Evolutionary conservation across 2,113 vertebrate genomes (phyloP).

Genomic region (Indri indri): DNA sequence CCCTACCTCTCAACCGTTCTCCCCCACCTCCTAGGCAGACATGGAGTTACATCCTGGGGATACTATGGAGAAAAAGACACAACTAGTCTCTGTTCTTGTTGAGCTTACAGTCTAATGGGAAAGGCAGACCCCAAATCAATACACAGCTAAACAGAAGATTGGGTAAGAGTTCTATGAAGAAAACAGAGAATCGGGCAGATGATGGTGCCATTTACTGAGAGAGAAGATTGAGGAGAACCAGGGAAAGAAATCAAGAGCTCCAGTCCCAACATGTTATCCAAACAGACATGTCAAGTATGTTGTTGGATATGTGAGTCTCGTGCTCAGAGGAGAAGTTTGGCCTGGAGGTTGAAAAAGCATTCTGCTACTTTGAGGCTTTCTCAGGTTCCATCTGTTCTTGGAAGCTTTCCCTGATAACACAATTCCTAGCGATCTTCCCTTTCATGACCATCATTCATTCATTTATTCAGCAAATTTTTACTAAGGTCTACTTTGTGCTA

Average conservation of each 20-base stretch:
- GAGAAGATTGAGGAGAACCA: not conserved
- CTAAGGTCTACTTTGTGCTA: not conserved
- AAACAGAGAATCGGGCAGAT: not conserved
- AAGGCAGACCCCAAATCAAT: not conserved
- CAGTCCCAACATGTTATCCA: too few species aligned
- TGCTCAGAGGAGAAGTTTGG: not conserved
- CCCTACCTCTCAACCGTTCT: not conserved
- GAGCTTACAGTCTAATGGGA: not conserved
- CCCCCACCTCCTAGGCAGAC: not conserved
- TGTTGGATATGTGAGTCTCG: not conserved
- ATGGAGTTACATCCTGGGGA: not conserved
- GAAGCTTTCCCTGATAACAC: conserved; percentile 11
- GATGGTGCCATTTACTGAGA: not conserved
- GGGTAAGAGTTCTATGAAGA: not conserved
- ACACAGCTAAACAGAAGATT: not conserved
- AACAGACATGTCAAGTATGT: not conserved
- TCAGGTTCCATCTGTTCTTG: not conserved
- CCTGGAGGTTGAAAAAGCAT: not conserved
- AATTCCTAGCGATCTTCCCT: not conserved
- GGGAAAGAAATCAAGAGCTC: not conserved
- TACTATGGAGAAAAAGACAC: not conserved
- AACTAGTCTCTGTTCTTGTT: not conserved
- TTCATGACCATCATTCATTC: not conserved
- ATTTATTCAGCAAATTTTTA: not conserved
- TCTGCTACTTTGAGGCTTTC: not conserved